phyloP scores from a whole-genome alignment of 2,888 invertebrate species.

The Conops quadrifasciatus region DNA sequence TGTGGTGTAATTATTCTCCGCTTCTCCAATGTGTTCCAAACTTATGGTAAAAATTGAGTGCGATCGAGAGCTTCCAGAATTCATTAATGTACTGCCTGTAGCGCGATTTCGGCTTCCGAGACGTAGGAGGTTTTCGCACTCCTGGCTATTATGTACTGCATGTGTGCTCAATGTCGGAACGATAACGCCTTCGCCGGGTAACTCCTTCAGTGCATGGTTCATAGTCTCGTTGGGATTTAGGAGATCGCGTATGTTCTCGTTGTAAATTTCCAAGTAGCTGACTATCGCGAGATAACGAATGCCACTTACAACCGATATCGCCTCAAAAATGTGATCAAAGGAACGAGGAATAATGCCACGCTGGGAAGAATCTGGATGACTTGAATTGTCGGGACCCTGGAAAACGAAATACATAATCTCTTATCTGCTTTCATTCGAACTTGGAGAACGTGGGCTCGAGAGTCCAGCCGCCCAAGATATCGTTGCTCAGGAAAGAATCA shows the following conservation, averaged over 20 bases:
- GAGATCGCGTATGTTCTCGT: constrained; percentile 91
- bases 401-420: neutral
- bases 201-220: constrained; percentile 66
- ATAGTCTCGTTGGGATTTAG: constrained; percentile 72
- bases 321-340: constrained; percentile 90
- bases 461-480: no score
- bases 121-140: constrained; percentile 79
- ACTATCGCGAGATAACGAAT: constrained; percentile 71
- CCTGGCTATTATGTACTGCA: constrained; percentile 79
- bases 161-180: constrained; percentile 74
- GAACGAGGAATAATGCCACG: constrained; percentile 78
- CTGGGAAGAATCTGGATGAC: constrained; percentile 46
- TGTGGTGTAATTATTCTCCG: constrained; percentile 38
- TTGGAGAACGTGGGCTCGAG: no score
- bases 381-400: constrained; percentile 42
- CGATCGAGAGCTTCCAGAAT: constrained; percentile 83
- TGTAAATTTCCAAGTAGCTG: constrained; percentile 86
- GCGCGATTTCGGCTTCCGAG: constrained; percentile 82
- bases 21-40: constrained; percentile 77
- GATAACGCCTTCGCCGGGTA: constrained; percentile 67
- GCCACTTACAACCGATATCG: constrained; percentile 76
- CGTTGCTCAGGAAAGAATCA: no score
- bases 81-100: constrained; percentile 88
- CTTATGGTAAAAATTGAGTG: constrained; percentile 89
- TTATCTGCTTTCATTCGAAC: no score